Percentiles rank a stretch among this genome's conserved stretches.
Evolutionary conservation across 2,888 invertebrate genomes (phyloP).

Genomic region (Netelia virgata): DNA sequence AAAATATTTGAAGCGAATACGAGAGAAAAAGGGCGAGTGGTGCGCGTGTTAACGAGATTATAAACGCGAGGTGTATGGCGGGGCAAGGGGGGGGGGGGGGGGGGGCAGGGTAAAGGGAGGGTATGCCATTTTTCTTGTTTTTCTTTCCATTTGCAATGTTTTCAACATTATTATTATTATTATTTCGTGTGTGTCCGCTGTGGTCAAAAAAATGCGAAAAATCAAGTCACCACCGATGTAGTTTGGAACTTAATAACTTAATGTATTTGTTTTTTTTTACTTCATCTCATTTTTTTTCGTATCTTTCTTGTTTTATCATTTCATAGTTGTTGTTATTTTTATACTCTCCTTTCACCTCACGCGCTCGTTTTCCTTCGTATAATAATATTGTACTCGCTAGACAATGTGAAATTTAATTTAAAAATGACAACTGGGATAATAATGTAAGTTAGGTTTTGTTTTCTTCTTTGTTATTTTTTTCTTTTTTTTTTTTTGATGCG

Average conservation of each 20-base stretch:
- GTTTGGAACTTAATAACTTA: constrained; percentile 82
- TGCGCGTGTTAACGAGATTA: constrained; percentile 30
- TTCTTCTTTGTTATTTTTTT: constrained; percentile 69
- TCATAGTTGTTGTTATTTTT: constrained; percentile 56
- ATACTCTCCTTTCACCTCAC: constrained; percentile 82
- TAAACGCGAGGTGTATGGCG: constrained; percentile 40
- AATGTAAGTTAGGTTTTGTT: constrained; percentile 79
- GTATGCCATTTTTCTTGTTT: constrained; percentile 23
- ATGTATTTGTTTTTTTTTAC: constrained; percentile 69
- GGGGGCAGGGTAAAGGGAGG: constrained; percentile 60
- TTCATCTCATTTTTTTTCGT: constrained; percentile 70
- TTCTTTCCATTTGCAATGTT: constrained; percentile 57
- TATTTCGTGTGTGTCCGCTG: constrained; percentile 52
- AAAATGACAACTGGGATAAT: constrained; percentile 80
- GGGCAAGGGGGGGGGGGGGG: neutral
- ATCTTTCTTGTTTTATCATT: constrained; percentile 69
- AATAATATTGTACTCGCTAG: constrained; percentile 82
- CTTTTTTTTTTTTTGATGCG: constrained; percentile 62
- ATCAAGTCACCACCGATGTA: constrained; percentile 80
- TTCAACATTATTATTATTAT: constrained; percentile 45
- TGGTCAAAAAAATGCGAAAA: constrained; percentile 76
- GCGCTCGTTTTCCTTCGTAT: constrained; percentile 80
- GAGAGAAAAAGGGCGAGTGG: constrained; percentile 69
- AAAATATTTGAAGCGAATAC: constrained; percentile 59
- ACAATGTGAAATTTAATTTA: constrained; percentile 83